Evolutionary conservation across 1,140 invertebrate species (phyloP).

Genomic region (Drosophila erecta): DNA sequence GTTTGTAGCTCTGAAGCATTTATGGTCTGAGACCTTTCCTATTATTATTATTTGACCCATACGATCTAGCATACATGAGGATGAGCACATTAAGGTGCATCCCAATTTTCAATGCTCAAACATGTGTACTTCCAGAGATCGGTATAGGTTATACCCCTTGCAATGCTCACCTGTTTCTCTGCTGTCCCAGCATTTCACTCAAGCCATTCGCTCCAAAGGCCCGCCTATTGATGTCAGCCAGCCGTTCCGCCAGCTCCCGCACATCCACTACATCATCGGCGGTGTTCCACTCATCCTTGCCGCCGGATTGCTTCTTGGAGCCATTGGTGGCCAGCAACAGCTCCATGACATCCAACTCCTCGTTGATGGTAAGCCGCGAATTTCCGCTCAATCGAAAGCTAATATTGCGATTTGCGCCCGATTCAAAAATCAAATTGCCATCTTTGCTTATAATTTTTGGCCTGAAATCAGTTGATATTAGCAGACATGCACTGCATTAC

Average conservation of each 20-base stretch:
- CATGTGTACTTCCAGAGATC: not conserved
- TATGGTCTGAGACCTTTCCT: not conserved
- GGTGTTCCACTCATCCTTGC: conserved; percentile 58
- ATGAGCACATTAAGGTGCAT: not conserved
- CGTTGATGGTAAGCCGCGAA: conserved; percentile 88
- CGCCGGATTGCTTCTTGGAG: conserved; percentile 47
- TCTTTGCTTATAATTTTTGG: conserved; percentile 87
- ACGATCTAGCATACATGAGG: not conserved
- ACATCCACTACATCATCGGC: conserved; percentile 36
- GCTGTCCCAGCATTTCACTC: conserved; percentile 18
- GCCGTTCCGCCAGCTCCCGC: conserved; percentile 44
- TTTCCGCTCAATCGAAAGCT: conserved; percentile 87
- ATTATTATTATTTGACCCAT: no score
- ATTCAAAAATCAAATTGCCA: conserved; percentile 88
- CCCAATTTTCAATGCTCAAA: not conserved
- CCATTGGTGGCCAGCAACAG: conserved; percentile 45
- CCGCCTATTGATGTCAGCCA: conserved; percentile 28
- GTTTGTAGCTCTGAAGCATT: no score
- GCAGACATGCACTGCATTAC: not conserved
- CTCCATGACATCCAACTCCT: conserved; percentile 86
- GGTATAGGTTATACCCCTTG: not conserved
- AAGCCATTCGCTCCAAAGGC: conserved; percentile 55
- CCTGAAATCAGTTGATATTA: conserved; percentile 70
- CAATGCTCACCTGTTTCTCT: conserved; percentile 59
- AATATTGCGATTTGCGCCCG: conserved; percentile 88